Conservation (phyloP, 2,797 vertebrate species). For the Melanogrammus aeglefinus region DNA sequence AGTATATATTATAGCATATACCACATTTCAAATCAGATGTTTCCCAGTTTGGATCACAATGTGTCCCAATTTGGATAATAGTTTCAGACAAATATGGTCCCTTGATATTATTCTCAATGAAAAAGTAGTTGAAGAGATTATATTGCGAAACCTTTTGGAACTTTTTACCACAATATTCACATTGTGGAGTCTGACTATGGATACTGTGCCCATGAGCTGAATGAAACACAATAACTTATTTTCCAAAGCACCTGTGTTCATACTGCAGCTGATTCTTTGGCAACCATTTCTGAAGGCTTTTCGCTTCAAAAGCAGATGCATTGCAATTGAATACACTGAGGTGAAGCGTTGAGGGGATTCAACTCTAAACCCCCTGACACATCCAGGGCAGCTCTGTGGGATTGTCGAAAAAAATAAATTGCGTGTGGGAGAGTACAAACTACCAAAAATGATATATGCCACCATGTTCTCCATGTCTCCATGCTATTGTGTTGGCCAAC, state of each 20-base stretch:
- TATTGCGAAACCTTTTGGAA: neutral
- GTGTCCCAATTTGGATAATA: too few species aligned
- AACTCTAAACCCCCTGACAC: neutral
- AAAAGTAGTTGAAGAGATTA: neutral
- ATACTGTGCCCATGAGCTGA: neutral
- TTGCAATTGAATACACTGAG: neutral
- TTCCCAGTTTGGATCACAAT: too few species aligned
- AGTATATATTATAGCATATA: neutral
- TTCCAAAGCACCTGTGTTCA: neutral
- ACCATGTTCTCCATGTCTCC: too few species aligned
- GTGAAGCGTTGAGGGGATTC: conserved; percentile 1
- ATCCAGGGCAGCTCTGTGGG: neutral
- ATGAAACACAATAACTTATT: neutral
- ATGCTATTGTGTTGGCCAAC: too few species aligned
- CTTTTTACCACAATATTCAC: neutral
- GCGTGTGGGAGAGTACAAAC: neutral
- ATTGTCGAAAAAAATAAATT: too few species aligned
- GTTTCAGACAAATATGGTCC: too few species aligned
- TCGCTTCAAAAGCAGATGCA: neutral
- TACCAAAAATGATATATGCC: neutral
- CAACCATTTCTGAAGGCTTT: neutral
- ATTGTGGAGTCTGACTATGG: neutral
- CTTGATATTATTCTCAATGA: neutral
- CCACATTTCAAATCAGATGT: neutral
- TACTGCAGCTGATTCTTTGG: neutral